Evolutionary conservation across 1,140 invertebrate genomes (phyloP).

Genomic region (Mamestra configurata): DNA sequence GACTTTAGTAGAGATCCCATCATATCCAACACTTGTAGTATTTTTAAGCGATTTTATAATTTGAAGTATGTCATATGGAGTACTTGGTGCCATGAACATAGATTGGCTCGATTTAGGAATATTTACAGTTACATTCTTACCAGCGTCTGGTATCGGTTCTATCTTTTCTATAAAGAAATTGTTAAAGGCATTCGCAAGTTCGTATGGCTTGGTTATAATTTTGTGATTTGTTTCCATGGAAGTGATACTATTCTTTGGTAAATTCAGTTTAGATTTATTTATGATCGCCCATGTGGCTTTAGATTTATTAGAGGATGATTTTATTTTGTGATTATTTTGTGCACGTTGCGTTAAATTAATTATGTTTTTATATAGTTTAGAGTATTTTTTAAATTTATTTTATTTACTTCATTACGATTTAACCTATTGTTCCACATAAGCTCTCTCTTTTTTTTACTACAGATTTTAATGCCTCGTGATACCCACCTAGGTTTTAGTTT

Average conservation of each 20-base stretch:
- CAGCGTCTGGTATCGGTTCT: not conserved
- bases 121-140: not conserved
- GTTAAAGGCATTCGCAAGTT: not conserved
- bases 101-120: not conserved
- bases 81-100: constrained; percentile 1
- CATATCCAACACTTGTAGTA: not conserved
- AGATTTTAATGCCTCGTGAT: no score
- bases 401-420: no score
- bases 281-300: not conserved
- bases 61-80: not conserved
- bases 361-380: no score
- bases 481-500: no score
- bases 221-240: not conserved
- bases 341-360: not conserved
- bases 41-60: not conserved
- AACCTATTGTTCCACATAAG: no score
- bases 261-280: not conserved
- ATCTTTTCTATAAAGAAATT: not conserved
- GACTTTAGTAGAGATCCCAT: not conserved
- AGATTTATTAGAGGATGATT: not conserved
- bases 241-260: not conserved
- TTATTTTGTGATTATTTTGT: no score
- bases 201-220: not conserved
- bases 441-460: no score
- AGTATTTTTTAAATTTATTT: no score